Conservation (phyloP, 2,797 vertebrate species). For the Loris lydekkerianus region DNA sequence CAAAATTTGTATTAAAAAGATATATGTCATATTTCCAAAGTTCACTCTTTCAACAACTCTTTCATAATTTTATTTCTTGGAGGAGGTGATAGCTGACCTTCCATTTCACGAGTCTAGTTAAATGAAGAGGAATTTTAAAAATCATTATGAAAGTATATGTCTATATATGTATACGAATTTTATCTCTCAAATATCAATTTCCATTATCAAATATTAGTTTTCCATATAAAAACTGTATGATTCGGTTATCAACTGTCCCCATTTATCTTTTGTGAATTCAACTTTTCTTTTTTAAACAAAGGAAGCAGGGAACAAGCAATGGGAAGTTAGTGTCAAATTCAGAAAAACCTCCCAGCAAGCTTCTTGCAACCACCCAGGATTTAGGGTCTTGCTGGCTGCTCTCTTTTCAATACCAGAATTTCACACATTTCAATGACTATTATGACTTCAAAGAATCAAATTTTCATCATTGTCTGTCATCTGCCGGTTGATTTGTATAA, state of each 20-base stretch:
- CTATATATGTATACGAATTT: conserved; percentile 60
- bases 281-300: conserved; percentile 84
- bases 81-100: background rate
- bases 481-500: conserved; percentile 96
- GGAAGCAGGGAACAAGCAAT: conserved; percentile 95
- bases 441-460: conserved; percentile 99
- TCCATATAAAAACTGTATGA: conserved; percentile 82
- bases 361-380: conserved; percentile 96
- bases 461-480: conserved; percentile 99
- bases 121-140: conserved; percentile 44
- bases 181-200: conserved; percentile 77
- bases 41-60: background rate
- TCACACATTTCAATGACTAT: conserved; percentile 99
- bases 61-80: background rate
- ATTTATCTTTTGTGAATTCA: conserved; percentile 84
- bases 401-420: conserved; percentile 97
- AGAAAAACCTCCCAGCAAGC: conserved; percentile 97
- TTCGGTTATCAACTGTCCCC: conserved; percentile 83
- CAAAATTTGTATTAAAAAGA: background rate
- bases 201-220: conserved; percentile 76
- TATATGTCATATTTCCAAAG: background rate
- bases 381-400: conserved; percentile 92
- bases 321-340: conserved; percentile 96
- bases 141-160: conserved; percentile 59
- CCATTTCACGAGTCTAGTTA: conserved; percentile 38